A percentile compares a stretch with the other conserved stretches of the same genome.
Evolutionary conservation across 2,797 vertebrate genomes (phyloP).

Genomic region (Gobionotothen gibberifrons): DNA sequence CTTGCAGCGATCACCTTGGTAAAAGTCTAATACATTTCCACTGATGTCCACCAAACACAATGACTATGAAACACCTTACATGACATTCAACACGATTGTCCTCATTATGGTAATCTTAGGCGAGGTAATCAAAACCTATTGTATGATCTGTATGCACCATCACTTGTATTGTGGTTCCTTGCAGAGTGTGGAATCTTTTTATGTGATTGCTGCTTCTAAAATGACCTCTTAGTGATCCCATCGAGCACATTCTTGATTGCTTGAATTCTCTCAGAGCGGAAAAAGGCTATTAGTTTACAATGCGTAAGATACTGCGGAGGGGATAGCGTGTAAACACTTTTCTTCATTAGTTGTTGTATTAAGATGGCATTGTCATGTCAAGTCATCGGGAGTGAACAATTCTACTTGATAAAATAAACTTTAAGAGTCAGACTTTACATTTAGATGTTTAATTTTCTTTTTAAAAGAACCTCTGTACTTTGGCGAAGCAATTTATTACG

Average conservation of each 20-base stretch:
- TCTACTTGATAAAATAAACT: not conserved
- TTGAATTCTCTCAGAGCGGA: slow-evolving; percentile 16
- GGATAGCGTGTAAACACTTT: not conserved
- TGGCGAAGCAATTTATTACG: not conserved
- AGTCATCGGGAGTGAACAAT: not conserved
- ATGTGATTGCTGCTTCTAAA: not conserved
- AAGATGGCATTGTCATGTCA: not conserved
- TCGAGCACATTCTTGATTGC: slow-evolving; percentile 22
- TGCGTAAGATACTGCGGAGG: slow-evolving; percentile 5
- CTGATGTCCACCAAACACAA: too few relatives aligned
- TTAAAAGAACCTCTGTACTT: not conserved
- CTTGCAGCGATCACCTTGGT: too few relatives aligned
- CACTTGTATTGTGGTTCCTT: not conserved
- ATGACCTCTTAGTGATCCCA: slow-evolving; percentile 21
- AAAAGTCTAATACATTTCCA: too few relatives aligned
- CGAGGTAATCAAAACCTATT: not conserved
- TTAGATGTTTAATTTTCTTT: not conserved
- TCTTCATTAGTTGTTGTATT: not conserved
- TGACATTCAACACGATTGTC: slow-evolving; percentile 2
- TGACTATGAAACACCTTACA: not conserved
- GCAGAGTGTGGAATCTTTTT: slow-evolving; percentile 4
- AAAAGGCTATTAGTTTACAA: slow-evolving; percentile 27
- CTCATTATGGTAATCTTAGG: slow-evolving; percentile 1
- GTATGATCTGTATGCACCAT: not conserved
- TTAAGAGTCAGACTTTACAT: not conserved